Evolutionary conservation across 2,797 vertebrate species (phyloP).

Genomic region (Apodemus agrarius): DNA sequence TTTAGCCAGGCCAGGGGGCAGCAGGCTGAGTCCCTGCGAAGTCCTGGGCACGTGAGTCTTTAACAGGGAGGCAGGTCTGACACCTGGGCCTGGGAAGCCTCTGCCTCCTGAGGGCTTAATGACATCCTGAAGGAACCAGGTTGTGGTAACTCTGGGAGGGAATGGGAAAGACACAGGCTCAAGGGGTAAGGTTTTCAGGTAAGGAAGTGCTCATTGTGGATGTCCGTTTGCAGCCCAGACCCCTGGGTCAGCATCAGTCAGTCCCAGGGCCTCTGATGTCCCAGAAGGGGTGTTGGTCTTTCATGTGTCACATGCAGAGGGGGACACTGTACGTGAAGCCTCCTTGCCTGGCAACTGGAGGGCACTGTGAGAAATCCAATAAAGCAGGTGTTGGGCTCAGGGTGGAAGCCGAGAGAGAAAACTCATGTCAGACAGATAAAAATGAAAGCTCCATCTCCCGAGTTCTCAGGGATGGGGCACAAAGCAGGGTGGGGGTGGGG

Average conservation of each 20-base stretch:
- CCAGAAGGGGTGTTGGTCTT: neutral
- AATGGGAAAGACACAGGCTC: neutral
- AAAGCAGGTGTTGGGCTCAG: neutral
- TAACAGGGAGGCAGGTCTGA: neutral
- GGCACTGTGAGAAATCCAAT: neutral
- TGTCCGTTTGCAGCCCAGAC: no score
- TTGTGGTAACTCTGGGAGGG: neutral
- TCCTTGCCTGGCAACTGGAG: neutral
- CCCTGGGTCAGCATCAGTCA: neutral
- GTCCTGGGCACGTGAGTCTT: neutral
- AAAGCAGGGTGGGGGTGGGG: no score
- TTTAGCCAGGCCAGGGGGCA: constrained; percentile 56
- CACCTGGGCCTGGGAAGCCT: constrained; percentile 39
- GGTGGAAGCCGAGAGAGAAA: no score
- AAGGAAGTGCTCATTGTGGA: neutral
- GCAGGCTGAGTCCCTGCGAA: constrained; percentile 5
- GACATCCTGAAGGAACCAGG: neutral
- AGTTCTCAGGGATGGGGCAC: no score
- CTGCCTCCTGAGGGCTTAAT: neutral
- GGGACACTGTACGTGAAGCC: neutral
- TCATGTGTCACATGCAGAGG: neutral
- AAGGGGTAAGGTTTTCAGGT: neutral
- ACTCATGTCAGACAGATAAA: no score
- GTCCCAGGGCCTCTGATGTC: neutral
- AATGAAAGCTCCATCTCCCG: no score